These are phyloP conservation scores for Chrysocyon brachyurus DNA, from an alignment of 2,797 vertebrate species.

Conservation along the genomic window DNA sequence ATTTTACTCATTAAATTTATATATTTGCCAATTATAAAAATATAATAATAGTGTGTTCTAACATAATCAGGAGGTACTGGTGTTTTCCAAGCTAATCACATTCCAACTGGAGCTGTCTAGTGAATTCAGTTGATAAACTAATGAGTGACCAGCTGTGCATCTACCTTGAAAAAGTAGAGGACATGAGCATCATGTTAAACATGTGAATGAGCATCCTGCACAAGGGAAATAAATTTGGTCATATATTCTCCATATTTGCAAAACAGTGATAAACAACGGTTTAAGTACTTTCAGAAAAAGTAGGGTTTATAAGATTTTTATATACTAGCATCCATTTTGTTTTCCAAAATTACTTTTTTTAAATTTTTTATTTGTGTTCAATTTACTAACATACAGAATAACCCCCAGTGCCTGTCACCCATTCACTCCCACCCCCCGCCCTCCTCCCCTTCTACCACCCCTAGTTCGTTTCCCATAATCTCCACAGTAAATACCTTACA, in stretches of 20 bases:
- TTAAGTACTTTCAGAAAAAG: constrained; percentile 8
- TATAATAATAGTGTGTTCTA: background rate
- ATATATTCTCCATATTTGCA: background rate
- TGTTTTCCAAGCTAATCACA: background rate
- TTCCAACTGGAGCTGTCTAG: background rate
- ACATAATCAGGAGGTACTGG: background rate
- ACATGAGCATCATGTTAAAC: background rate
- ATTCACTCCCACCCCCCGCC: no score
- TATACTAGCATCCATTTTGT: background rate
- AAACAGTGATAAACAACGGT: background rate
- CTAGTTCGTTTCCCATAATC: no score
- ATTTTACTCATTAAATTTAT: constrained; percentile 49
- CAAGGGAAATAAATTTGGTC: background rate
- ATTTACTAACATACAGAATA: no score
- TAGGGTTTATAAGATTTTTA: background rate
- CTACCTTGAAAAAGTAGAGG: background rate
- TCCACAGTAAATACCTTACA: background rate
- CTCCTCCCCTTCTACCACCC: no score
- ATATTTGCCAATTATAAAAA: background rate
- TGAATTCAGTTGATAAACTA: background rate
- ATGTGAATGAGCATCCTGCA: background rate
- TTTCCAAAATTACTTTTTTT: constrained; percentile 54
- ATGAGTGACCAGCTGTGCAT: background rate
- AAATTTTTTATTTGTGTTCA: no score
- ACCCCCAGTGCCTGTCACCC: no score